These are phyloP conservation scores for Danio choprae DNA, from an alignment of 2,797 vertebrate species.

Conservation along the genomic window DNA sequence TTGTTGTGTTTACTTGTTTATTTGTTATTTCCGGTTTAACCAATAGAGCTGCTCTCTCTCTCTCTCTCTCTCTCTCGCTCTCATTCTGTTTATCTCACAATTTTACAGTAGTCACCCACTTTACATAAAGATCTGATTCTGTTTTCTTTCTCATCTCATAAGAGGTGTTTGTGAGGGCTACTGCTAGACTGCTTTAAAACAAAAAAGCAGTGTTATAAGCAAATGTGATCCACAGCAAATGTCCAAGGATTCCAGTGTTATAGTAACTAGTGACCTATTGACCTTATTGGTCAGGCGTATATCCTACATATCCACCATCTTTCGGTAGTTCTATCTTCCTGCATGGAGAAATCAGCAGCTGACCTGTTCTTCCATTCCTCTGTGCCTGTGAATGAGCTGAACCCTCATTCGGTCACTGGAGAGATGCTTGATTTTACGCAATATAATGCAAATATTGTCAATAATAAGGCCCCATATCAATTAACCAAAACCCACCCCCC, in stretches of 20 bases:
- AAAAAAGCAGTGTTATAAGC: not conserved
- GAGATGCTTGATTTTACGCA: conserved; percentile 39
- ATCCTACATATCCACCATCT: conserved; percentile 1
- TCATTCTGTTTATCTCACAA: not conserved
- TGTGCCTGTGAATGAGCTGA: conserved; percentile 71
- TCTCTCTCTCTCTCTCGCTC: too few relatives aligned
- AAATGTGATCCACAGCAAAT: not conserved
- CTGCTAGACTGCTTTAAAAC: conserved; percentile 11
- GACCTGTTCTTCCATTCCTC: conserved; percentile 75
- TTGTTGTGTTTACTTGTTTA: conserved; percentile 69
- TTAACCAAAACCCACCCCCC: not conserved
- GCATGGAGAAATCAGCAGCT: conserved; percentile 43
- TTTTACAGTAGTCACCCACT: conserved; percentile 6
- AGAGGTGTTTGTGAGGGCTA: conserved; percentile 40
- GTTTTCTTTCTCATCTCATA: conserved; percentile 29
- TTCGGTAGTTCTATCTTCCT: conserved; percentile 28
- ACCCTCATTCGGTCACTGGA: conserved; percentile 60
- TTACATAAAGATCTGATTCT: conserved; percentile 25
- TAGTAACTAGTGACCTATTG: conserved; percentile 25
- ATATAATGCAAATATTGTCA: conserved; percentile 19
- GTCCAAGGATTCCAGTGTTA: conserved; percentile 34
- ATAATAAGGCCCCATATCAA: conserved; percentile 6
- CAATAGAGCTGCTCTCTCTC: not conserved
- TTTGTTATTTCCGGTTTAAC: conserved; percentile 75
- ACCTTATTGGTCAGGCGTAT: conserved; percentile 5